Evolutionary conservation across 2,113 vertebrate genomes (phyloP).

Genomic region (Eurypyga helias): DNA sequence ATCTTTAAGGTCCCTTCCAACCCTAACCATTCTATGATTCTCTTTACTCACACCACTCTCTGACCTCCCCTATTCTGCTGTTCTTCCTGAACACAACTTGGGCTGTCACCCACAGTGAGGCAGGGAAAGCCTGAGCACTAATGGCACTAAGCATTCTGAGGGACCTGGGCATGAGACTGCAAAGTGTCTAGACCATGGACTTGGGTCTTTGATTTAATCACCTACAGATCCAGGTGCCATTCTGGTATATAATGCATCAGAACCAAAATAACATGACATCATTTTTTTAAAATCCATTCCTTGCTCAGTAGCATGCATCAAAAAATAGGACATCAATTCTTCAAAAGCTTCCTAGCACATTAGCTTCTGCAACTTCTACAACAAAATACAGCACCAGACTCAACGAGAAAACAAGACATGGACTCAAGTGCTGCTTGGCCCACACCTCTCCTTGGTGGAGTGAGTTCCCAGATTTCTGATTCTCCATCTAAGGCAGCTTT

Average conservation of each 20-base stretch:
- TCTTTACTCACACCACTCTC: neutral
- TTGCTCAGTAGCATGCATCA: neutral
- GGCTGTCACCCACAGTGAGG: too few species aligned
- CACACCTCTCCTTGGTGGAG: neutral
- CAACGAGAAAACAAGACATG: fast-evolving
- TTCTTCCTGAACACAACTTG: neutral
- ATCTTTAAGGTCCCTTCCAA: too few species aligned
- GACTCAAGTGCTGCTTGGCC: neutral
- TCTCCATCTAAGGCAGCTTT: neutral
- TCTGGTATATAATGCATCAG: neutral
- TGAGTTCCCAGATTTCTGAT: neutral
- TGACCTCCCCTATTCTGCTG: neutral
- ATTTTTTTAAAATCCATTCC: neutral
- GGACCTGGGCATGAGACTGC: neutral
- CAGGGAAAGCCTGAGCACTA: neutral
- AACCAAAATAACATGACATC: fast-evolving
- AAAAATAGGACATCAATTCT: neutral
- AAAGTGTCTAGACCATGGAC: neutral
- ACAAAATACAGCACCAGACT: neutral
- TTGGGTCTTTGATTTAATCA: neutral
- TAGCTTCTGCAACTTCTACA: neutral
- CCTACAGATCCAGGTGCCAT: neutral
- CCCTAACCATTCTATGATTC: too few species aligned
- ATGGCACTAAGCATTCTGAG: neutral
- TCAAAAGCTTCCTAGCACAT: neutral